A percentile compares a stretch with the other conserved stretches of the same genome.
These are phyloP conservation scores for Loris lydekkerianus DNA, from an alignment of 2,797 vertebrate genomes.

Conservation along the genomic window DNA sequence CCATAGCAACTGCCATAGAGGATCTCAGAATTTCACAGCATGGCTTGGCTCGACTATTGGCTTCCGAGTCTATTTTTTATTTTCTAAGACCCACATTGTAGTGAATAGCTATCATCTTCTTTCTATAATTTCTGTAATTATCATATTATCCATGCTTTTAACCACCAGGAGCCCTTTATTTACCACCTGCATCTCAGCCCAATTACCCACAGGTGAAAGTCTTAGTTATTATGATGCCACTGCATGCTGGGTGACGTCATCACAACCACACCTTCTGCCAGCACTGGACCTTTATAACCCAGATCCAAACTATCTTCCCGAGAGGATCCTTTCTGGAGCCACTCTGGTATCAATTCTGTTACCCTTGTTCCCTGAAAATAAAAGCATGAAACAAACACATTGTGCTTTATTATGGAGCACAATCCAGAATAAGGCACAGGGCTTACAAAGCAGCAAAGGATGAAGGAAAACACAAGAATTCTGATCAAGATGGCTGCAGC, in stretches of 20 bases:
- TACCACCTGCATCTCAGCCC: neutral
- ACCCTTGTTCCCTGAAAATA: neutral
- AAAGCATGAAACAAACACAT: neutral
- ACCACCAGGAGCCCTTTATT: neutral
- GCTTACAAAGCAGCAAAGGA: neutral
- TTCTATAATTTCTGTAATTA: constrained; percentile 30
- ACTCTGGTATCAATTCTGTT: neutral
- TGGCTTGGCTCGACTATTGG: neutral
- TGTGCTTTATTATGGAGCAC: neutral
- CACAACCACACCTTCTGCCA: neutral
- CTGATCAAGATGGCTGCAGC: neutral
- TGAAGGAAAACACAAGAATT: neutral
- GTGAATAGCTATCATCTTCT: neutral
- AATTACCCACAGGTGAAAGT: neutral
- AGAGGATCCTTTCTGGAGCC: constrained; percentile 6
- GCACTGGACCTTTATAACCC: neutral
- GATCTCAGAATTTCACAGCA: constrained; percentile 33
- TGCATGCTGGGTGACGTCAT: neutral
- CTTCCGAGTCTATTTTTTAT: neutral
- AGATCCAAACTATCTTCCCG: neutral
- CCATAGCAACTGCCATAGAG: neutral
- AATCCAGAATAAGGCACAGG: neutral
- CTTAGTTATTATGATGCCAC: neutral
- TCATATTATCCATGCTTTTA: constrained; percentile 22
- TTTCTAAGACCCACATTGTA: neutral